A percentile compares a stretch with the other conserved stretches of the same genome.
phyloP scores from a whole-genome alignment of 2,888 invertebrate genomes.

The Stenodera caucasica region DNA sequence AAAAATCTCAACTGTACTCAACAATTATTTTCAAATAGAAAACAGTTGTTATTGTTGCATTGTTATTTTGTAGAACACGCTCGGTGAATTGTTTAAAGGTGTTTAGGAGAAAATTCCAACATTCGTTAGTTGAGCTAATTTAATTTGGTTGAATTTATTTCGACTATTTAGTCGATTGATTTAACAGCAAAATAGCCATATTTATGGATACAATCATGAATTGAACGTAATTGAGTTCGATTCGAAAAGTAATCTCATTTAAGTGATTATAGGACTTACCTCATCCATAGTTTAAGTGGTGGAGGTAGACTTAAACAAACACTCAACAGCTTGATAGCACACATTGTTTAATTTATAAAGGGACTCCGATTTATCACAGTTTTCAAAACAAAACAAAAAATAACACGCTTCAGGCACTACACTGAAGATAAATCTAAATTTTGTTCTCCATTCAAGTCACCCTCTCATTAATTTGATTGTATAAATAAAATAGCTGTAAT shows the following conservation, averaged over 20 bases:
- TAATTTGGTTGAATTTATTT: neutral
- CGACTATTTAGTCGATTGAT: neutral
- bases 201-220: no score
- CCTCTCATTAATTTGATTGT: neutral
- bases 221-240: no score
- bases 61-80: neutral
- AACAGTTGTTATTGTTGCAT: neutral
- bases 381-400: neutral
- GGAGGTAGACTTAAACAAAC: neutral
- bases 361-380: neutral
- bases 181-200: no score
- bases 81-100: neutral
- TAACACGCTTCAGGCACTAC: neutral
- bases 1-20: neutral
- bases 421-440: neutral
- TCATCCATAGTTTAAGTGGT: neutral
- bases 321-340: neutral
- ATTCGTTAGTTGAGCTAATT: neutral
- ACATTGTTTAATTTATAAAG: neutral
- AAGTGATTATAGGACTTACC: neutral
- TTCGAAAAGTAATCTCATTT: no score
- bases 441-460: neutral
- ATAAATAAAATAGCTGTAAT: neutral
- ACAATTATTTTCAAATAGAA: neutral
- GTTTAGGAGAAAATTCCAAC: neutral